phyloP scores from a whole-genome alignment of 1,140 invertebrate genomes.

The Listronotus oregonensis region DNA sequence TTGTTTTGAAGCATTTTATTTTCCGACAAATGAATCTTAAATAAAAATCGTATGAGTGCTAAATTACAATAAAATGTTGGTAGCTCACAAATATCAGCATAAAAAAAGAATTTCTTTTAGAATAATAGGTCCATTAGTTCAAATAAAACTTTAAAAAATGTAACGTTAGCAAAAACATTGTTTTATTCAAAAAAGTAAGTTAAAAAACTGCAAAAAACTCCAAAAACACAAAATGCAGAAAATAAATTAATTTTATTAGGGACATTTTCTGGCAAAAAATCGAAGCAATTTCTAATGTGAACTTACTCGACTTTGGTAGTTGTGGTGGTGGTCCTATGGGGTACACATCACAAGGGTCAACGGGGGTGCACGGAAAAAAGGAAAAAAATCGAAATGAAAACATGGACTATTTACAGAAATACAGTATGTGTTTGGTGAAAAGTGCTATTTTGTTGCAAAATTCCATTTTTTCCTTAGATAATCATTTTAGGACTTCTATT shows the following conservation, averaged over 20 bases:
- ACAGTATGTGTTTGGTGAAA: not conserved
- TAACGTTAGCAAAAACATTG: constrained; percentile 12
- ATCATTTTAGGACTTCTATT: too few relatives aligned
- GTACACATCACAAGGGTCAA: constrained; percentile 46
- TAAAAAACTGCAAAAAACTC: constrained; percentile 16
- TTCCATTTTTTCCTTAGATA: not conserved
- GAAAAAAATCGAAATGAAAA: constrained; percentile 50
- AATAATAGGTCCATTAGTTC: too few relatives aligned
- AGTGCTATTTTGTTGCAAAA: not conserved
- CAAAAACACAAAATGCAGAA: constrained; percentile 18
- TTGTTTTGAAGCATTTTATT: too few relatives aligned
- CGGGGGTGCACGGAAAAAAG: constrained; percentile 55
- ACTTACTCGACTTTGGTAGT: constrained; percentile 57
- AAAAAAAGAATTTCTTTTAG: too few relatives aligned
- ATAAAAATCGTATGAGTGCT: too few relatives aligned
- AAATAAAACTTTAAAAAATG: too few relatives aligned
- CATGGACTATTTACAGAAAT: constrained; percentile 37
- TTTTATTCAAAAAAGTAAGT: not conserved
- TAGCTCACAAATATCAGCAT: too few relatives aligned
- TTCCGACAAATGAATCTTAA: too few relatives aligned
- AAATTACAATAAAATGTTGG: too few relatives aligned
- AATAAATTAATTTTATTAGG: constrained; percentile 19
- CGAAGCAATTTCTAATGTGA: constrained; percentile 19
- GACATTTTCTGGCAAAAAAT: constrained; percentile 21
- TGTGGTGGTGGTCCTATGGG: constrained; percentile 50